Conservation (phyloP, 2,113 vertebrate species). For the Labrus mixtus region DNA sequence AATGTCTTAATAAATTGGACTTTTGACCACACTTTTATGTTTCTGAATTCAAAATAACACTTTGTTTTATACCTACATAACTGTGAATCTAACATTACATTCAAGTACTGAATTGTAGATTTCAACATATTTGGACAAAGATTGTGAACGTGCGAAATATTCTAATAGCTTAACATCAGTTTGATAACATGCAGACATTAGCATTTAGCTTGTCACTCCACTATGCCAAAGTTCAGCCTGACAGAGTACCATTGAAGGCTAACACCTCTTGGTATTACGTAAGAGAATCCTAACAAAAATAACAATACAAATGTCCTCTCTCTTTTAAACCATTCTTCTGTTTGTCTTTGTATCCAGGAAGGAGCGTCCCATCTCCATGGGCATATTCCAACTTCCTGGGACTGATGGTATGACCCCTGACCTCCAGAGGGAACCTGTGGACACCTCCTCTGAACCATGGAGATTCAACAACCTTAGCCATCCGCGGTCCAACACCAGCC, state of each 20-base stretch:
- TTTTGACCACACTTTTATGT: no score
- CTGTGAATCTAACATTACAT: no score
- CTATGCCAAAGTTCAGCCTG: background rate
- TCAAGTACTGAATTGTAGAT: no score
- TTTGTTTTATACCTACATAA: no score
- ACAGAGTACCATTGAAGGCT: background rate
- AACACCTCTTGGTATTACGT: background rate
- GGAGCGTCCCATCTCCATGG: conserved; percentile 94
- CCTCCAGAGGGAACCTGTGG: conserved; percentile 84
- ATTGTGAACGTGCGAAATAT: no score
- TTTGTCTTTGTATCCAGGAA: conserved; percentile 84
- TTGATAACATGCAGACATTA: no score
- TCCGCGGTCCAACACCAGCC: conserved; percentile 92
- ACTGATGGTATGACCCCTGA: conserved; percentile 90
- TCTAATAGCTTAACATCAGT: background rate
- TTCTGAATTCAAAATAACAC: no score
- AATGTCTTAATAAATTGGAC: no score
- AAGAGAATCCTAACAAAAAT: no score
- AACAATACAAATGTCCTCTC: no score
- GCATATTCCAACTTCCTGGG: conserved; percentile 90
- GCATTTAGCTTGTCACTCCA: no score
- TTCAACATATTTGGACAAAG: no score
- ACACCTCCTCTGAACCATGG: conserved; percentile 91
- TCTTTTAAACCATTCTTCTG: background rate
- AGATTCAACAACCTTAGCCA: conserved; percentile 92